A percentile compares a stretch with the other conserved stretches of the same genome.
Conservation (phyloP, 2,113 vertebrate genomes). For the Ciconia boyciana region DNA sequence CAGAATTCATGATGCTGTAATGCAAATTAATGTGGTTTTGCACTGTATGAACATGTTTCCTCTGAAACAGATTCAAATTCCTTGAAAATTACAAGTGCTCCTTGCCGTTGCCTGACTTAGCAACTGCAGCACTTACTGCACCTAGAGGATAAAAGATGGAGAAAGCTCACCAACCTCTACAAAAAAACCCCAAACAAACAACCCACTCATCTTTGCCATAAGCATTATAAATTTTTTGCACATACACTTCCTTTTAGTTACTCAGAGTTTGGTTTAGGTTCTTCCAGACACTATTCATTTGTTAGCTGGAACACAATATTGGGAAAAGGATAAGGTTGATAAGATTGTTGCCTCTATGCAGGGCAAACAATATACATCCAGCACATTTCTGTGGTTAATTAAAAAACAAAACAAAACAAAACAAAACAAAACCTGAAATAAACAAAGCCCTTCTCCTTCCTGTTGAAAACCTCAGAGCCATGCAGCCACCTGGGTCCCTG, state of each 20-base stretch:
- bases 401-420: not conserved
- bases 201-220: not conserved
- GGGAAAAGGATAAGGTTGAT: not conserved
- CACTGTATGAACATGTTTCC: not conserved
- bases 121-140: not conserved
- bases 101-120: not conserved
- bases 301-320: not conserved
- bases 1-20: not conserved
- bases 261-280: not conserved
- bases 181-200: not conserved
- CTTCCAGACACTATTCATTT: not conserved
- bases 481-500: not conserved
- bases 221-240: not conserved
- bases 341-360: not conserved
- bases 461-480: not conserved
- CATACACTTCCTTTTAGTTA: not conserved
- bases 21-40: constrained; percentile 21
- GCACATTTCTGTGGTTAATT: not conserved
- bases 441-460: not conserved
- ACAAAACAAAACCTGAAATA: not conserved
- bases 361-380: not conserved
- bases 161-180: not conserved
- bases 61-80: not conserved
- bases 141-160: not conserved
- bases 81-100: not conserved